Evolutionary conservation across 2,113 vertebrate genomes (phyloP).

Genomic region (Oenanthe melanoleuca): DNA sequence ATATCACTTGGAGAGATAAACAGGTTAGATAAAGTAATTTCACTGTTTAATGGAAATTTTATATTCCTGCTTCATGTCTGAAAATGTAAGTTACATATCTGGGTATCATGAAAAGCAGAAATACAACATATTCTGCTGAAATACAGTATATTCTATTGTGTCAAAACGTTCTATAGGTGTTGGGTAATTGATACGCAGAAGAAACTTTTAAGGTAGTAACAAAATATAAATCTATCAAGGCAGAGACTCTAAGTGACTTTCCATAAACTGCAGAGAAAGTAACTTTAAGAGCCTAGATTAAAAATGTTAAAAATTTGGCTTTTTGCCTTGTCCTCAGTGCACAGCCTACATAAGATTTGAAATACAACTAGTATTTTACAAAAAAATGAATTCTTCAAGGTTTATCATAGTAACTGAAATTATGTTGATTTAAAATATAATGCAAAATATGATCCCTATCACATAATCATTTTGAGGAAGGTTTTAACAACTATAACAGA

Average conservation of each 20-base stretch:
- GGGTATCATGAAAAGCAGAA: background rate
- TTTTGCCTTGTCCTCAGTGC: background rate
- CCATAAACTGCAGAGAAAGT: background rate
- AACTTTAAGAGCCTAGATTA: background rate
- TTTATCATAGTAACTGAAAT: constrained; percentile 14
- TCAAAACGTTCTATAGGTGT: background rate
- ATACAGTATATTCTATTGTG: background rate
- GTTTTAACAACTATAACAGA: background rate
- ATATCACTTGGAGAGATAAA: background rate
- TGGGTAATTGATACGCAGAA: background rate
- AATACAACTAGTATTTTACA: background rate
- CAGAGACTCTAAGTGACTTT: background rate
- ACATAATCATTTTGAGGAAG: background rate
- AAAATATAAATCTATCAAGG: background rate
- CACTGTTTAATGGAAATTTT: background rate
- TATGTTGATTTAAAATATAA: background rate
- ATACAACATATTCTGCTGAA: background rate
- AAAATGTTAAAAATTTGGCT: background rate
- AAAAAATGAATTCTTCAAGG: background rate
- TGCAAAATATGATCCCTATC: background rate
- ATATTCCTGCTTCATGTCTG: background rate
- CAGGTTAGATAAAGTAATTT: background rate
- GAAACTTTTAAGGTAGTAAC: background rate
- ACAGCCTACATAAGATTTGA: background rate
- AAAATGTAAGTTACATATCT: background rate